Evolutionary conservation across 2,797 vertebrate genomes (phyloP).

Genomic region (Sebastes hubbsi): DNA sequence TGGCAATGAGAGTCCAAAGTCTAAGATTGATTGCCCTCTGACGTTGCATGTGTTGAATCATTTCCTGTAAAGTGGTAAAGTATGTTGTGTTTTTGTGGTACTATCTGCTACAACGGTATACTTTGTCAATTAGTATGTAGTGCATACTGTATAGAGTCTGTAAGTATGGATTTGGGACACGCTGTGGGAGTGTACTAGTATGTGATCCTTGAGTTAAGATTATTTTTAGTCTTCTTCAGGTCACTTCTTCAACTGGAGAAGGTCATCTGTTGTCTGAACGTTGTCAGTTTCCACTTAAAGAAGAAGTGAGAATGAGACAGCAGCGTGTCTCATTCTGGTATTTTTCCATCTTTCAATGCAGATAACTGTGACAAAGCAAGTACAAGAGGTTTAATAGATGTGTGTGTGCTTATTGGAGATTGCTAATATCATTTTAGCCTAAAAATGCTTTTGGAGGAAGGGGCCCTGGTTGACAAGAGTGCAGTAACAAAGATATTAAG

Average conservation of each 20-base stretch:
- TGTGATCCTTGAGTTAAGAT: neutral
- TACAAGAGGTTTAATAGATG: neutral
- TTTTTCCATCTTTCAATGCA: neutral
- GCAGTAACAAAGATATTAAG: neutral
- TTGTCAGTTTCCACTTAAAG: neutral
- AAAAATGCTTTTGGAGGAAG: neutral
- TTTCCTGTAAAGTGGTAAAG: neutral
- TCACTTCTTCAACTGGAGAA: neutral
- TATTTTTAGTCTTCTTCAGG: neutral
- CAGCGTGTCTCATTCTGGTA: neutral
- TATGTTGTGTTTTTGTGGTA: neutral
- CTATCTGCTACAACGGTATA: neutral
- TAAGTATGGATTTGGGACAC: neutral
- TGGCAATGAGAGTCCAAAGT: neutral
- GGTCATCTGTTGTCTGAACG: neutral
- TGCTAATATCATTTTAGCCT: neutral
- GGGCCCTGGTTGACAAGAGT: neutral
- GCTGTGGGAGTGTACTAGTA: neutral
- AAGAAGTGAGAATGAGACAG: neutral
- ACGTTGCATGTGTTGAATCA: neutral
- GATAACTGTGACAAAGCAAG: neutral
- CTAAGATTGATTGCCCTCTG: fast-evolving
- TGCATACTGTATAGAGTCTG: neutral
- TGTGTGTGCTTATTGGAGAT: neutral
- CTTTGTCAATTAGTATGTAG: neutral